Percentiles rank a stretch among this genome's conserved stretches.
These are phyloP conservation scores for Melanaphis sacchari DNA, from an alignment of 1,140 invertebrate genomes.

Conservation along the genomic window DNA sequence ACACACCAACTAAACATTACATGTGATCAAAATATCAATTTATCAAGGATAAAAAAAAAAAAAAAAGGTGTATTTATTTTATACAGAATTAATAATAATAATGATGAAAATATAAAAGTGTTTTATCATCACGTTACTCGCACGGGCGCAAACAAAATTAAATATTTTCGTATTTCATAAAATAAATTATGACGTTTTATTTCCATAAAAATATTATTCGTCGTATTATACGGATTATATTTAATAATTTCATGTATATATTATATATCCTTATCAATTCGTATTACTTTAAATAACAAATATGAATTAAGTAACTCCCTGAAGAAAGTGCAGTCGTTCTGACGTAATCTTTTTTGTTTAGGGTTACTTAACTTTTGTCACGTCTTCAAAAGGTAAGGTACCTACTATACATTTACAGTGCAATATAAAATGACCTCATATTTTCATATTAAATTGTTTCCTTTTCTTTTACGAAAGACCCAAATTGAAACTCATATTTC, in stretches of 20 bases:
- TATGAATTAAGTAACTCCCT: background rate
- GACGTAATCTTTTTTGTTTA: background rate
- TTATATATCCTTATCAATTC: background rate
- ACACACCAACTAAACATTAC: background rate
- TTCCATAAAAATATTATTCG: background rate
- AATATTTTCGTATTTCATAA: background rate
- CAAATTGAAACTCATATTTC: constrained; percentile 30
- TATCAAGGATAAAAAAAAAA: too few species aligned
- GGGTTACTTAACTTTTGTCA: constrained; percentile 4
- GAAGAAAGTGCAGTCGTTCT: background rate
- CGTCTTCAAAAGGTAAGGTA: background rate
- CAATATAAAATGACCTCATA: constrained; percentile 4
- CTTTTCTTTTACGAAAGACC: background rate
- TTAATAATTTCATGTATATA: background rate
- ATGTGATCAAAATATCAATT: constrained; percentile 1
- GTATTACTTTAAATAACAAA: constrained; percentile 3
- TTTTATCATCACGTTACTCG: background rate
- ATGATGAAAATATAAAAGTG: background rate
- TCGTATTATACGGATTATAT: background rate
- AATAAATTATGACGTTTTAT: background rate
- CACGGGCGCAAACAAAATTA: background rate
- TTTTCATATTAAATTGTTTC: constrained; percentile 22
- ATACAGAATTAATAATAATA: background rate
- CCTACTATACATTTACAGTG: background rate
- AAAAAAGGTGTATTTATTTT: background rate